Evolutionary conservation across 35 echinoderm and acorn worm genomes (phyloP), one percentile per base, ranked within the genome.

Genomic region (Eucidaris tribuloides): DNA sequence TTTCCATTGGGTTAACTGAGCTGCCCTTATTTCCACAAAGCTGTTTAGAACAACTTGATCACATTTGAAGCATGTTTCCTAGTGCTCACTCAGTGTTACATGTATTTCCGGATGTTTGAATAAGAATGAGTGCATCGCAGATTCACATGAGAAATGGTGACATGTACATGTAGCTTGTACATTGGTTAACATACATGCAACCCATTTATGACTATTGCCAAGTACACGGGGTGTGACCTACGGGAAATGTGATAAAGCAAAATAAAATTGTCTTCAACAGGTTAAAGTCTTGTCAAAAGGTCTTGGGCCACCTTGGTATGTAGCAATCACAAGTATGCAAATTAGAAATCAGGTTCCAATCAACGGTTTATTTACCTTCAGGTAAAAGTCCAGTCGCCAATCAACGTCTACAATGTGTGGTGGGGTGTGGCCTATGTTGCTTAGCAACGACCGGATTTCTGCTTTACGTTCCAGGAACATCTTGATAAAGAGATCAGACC

Each of bases 321-420:
- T n/a, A n/a, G n/a, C 33, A 37, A 11, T 9, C 9, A 37, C 15
- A 22, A 14, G 14, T 6, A 79, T 72, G 7, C 66, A 6, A 19
- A 41, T 35, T 20, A 65, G 7, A 19, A 13, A 34, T 43, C 15
- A 13, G n/a, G n/a, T n/a, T n/a, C n/a, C n/a, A n/a, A n/a, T n/a
- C n/a, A n/a, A n/a, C n/a, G n/a, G n/a, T n/a, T n/a, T n/a, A 48
- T 32, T 22, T 79, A 97, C 94, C 94, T 97, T 97, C 40, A 97
- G 72, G 72, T 92, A 97, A 68, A 85, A 97, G 82, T 97, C 94
- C 64, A 97, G 71, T 71, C 94, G 61, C 94, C 94, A 97, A 37
- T 97, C 94, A 0, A 97, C 94, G 89, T 97, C 94, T 42, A 97
- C 89, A 58, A 97, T 63, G 32, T 97, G 94, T 22, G 89, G 85